phyloP scores from a whole-genome alignment of 2,797 vertebrate genomes.

The Balearica regulorum region DNA sequence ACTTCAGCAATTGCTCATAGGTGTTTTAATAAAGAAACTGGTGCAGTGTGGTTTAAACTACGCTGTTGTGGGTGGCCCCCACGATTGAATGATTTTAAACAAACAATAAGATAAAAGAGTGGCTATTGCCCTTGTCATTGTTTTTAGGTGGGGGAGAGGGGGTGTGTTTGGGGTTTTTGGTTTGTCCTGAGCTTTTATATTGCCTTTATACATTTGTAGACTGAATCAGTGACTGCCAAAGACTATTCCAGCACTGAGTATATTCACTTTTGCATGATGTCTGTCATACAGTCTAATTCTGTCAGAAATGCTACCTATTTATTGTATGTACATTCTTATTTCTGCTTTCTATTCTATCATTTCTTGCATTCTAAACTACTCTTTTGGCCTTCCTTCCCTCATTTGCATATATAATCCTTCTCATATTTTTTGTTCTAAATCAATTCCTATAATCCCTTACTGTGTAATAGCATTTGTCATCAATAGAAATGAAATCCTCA shows the following conservation, averaged over 20 bases:
- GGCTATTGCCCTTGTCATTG: neutral
- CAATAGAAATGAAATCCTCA: slow-evolving; percentile 49
- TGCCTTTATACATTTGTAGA: neutral
- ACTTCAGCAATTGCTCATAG: neutral
- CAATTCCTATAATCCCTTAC: slow-evolving; percentile 40
- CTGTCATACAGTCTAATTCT: neutral
- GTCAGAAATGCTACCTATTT: neutral
- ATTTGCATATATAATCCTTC: slow-evolving; percentile 52
- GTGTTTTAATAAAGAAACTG: neutral
- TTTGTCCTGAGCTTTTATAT: neutral
- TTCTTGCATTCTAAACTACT: neutral
- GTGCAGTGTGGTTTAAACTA: neutral
- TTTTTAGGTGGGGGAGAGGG: neutral
- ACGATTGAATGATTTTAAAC: neutral
- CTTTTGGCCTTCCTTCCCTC: neutral
- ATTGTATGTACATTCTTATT: neutral
- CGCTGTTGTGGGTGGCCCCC: neutral
- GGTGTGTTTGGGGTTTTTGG: too few species aligned
- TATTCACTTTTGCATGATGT: neutral
- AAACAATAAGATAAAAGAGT: neutral
- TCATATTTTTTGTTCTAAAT: slow-evolving; percentile 35
- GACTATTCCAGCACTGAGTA: neutral
- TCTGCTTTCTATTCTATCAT: neutral
- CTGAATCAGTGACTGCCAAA: neutral
- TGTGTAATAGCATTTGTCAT: slow-evolving; percentile 49